A percentile compares a stretch with the other conserved stretches of the same genome.
Evolutionary conservation across 2,888 invertebrate species (phyloP).

Genomic region (Noctua fimbriata): DNA sequence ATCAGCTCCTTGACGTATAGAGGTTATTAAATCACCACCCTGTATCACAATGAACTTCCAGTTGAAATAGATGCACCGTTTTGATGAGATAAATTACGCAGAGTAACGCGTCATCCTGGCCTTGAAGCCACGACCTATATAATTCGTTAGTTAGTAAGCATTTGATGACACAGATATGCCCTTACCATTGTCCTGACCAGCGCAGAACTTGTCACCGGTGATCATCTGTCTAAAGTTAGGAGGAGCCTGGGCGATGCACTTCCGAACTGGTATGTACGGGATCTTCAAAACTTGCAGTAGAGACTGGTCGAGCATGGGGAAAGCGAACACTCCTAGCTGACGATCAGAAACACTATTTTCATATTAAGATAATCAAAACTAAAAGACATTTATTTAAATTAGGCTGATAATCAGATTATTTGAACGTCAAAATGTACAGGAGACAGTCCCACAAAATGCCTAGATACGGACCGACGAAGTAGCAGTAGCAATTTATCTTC

Average conservation of each 20-base stretch:
- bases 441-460: too few species aligned
- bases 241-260: slow-evolving; percentile 61
- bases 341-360: not conserved
- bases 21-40: too few species aligned
- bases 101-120: too few species aligned
- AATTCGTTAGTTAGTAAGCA: not conserved
- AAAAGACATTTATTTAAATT: not conserved
- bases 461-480: too few species aligned
- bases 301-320: not conserved
- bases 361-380: not conserved
- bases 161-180: not conserved
- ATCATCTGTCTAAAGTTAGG: slow-evolving; percentile 69
- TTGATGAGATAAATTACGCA: too few species aligned
- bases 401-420: not conserved
- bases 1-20: too few species aligned
- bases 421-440: not conserved
- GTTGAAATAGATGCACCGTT: too few species aligned
- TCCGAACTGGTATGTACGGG: slow-evolving; percentile 68
- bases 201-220: slow-evolving; percentile 80
- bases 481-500: too few species aligned
- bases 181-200: slow-evolving; percentile 75
- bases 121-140: too few species aligned
- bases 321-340: slow-evolving; percentile 4
- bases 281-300: slow-evolving; percentile 65
- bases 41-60: too few species aligned